Evolutionary conservation across 2,888 invertebrate species (phyloP).

Genomic region (Standfussiana lucernea): DNA sequence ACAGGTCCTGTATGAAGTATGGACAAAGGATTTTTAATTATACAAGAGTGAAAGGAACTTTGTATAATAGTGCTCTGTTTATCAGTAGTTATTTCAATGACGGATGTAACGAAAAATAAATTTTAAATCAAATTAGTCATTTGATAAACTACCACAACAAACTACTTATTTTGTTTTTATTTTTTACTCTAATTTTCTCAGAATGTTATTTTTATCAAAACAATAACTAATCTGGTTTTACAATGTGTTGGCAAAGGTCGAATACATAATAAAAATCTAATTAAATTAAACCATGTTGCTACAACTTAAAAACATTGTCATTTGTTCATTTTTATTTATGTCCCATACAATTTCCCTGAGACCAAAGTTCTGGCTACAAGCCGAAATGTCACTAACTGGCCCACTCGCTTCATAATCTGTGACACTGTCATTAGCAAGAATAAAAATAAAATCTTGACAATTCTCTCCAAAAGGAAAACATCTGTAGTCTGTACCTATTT

Average conservation of each 20-base stretch:
- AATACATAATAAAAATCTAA: slow-evolving; percentile 7
- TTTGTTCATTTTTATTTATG: slow-evolving; percentile 42
- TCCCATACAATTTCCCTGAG: slow-evolving; percentile 23
- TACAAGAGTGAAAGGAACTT: slow-evolving; percentile 60
- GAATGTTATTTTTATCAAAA: slow-evolving; percentile 18
- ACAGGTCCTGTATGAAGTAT: slow-evolving; percentile 31
- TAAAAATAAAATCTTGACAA: slow-evolving; percentile 29
- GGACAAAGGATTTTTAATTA: slow-evolving; percentile 54
- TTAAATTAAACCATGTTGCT: neutral
- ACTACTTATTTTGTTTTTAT: neutral
- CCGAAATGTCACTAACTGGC: slow-evolving; percentile 54
- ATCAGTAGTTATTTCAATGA: slow-evolving; percentile 11
- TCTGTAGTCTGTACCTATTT: neutral
- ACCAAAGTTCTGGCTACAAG: slow-evolving; percentile 48
- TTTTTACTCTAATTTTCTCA: neutral
- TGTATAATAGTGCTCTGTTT: slow-evolving; percentile 24
- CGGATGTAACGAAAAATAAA: slow-evolving; percentile 9
- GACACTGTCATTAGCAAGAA: slow-evolving; percentile 45
- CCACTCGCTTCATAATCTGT: slow-evolving; percentile 34
- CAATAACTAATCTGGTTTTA: slow-evolving; percentile 21
- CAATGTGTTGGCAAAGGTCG: neutral
- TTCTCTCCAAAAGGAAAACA: slow-evolving; percentile 11
- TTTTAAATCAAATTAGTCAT: neutral
- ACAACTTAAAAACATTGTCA: slow-evolving; percentile 4
- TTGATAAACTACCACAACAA: neutral